Percentiles rank a stretch among this genome's conserved stretches.
These are phyloP conservation scores for Chionoecetes opilio DNA, from an alignment of 1,140 invertebrate species.

Conservation along the genomic window DNA sequence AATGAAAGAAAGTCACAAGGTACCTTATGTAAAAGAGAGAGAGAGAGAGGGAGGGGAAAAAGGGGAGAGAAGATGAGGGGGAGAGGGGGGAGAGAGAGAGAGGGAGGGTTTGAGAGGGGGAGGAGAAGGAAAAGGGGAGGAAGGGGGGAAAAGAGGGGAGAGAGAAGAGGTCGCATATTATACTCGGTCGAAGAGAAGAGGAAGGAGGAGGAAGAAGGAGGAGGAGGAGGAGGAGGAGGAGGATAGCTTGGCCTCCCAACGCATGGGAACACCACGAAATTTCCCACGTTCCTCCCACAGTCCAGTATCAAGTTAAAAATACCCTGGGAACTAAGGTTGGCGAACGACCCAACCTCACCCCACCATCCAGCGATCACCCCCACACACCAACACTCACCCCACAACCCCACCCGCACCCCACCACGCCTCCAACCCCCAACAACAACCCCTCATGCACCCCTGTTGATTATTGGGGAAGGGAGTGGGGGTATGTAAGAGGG, in stretches of 20 bases:
- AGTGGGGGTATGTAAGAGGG: no score
- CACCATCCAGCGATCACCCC: background rate
- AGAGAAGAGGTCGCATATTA: background rate
- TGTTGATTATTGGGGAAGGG: no score
- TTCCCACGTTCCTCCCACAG: background rate
- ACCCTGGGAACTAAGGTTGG: background rate
- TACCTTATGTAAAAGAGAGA: no score
- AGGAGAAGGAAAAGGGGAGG: background rate
- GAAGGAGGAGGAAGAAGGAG: background rate
- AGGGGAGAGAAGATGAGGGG: no score
- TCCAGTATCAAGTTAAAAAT: slow-evolving; percentile 30
- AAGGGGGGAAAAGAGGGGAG: background rate
- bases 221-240: no score
- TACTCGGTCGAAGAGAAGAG: background rate
- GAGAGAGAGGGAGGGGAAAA: no score
- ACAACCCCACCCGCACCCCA: background rate
- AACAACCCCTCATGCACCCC: no score
- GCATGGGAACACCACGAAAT: background rate
- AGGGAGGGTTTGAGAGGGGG: no score
- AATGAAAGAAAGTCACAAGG: no score
- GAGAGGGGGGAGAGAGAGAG: no score
- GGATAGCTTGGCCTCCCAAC: background rate
- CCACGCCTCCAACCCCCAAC: background rate
- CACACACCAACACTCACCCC: background rate
- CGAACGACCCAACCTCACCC: background rate